Conservation (phyloP, 2,797 vertebrate species). For the Melanitta fusca region DNA sequence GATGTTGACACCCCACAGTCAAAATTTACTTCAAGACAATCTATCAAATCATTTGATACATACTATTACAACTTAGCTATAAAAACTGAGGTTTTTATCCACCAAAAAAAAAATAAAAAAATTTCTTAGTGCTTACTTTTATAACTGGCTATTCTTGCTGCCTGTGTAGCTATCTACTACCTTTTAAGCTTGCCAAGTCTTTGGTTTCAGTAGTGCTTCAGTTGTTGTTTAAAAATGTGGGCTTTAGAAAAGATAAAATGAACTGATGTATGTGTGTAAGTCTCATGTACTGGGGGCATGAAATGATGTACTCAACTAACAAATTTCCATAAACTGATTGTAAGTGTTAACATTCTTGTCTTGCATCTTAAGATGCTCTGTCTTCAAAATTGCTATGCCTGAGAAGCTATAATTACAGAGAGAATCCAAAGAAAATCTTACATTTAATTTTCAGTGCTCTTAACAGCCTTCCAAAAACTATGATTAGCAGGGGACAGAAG, state of each 20-base stretch:
- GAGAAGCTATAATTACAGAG: background rate
- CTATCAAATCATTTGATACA: background rate
- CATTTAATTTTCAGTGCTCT: background rate
- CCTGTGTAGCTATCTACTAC: background rate
- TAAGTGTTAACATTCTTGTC: background rate
- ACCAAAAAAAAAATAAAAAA: background rate
- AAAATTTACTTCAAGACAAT: background rate
- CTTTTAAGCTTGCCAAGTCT: constrained; percentile 14
- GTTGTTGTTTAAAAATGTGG: constrained; percentile 19
- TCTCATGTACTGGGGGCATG: background rate
- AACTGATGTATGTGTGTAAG: background rate
- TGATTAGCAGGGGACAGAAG: background rate
- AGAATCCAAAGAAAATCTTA: background rate
- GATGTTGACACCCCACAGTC: background rate
- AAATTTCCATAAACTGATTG: background rate
- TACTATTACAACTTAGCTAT: background rate
- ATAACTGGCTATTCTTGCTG: background rate
- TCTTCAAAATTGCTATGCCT: background rate
- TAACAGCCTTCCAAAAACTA: background rate
- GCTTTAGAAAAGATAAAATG: background rate
- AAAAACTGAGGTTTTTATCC: background rate
- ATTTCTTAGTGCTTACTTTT: background rate
- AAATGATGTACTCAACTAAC: background rate
- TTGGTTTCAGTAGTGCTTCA: background rate
- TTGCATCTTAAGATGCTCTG: background rate